A percentile compares a stretch with the other conserved stretches of the same genome.
These are phyloP conservation scores for Scaptomyza polygonia DNA, from an alignment of 2,888 invertebrate species.

Conservation along the genomic window DNA sequence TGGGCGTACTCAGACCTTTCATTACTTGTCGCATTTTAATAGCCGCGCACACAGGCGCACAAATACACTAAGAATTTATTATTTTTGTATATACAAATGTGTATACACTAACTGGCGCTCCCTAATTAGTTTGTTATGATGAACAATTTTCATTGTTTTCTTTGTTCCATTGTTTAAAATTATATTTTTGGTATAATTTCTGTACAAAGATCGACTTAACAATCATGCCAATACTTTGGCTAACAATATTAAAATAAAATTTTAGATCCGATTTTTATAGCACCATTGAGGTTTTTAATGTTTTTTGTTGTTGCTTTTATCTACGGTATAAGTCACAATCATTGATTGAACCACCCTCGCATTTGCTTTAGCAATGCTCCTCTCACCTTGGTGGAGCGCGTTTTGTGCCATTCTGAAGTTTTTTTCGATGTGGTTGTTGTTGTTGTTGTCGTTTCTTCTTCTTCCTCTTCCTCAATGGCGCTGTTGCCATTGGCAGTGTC, in stretches of 20 bases:
- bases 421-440: constrained; percentile 71
- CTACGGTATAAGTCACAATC: not conserved
- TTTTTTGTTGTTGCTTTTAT: not conserved
- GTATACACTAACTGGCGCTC: constrained; percentile 9
- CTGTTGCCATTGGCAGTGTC: constrained; percentile 72
- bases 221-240: too few species aligned
- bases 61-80: not conserved
- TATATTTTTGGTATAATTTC: too few species aligned
- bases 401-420: constrained; percentile 80
- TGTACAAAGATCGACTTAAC: too few species aligned
- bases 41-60: constrained; percentile 13
- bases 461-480: constrained; percentile 60
- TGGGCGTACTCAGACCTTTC: constrained; percentile 55
- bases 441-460: constrained; percentile 18
- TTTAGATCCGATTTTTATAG: too few species aligned
- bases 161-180: too few species aligned
- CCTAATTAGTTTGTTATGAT: not conserved
- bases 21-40: constrained; percentile 50
- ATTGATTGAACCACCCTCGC: constrained; percentile 26
- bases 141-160: not conserved
- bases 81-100: not conserved
- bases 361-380: constrained; percentile 13
- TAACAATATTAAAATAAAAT: too few species aligned
- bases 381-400: constrained; percentile 74
- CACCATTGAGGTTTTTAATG: too few species aligned